Conservation (phyloP, 2,888 invertebrate species). For the Dione juno region DNA sequence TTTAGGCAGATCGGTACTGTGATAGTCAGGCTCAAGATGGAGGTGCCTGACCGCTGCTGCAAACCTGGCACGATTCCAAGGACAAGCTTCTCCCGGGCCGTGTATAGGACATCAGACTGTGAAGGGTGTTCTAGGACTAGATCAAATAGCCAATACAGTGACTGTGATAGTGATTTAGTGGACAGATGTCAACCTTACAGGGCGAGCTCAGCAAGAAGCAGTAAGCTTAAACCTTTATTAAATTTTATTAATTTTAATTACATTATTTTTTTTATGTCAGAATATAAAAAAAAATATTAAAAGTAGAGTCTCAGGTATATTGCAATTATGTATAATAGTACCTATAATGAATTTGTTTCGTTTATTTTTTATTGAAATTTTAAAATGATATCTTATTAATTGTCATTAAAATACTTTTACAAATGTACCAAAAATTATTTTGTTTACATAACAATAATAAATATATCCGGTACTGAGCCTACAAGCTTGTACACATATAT, state of each 20-base stretch:
- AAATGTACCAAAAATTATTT: slow-evolving; percentile 35
- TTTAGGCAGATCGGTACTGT: slow-evolving; percentile 70
- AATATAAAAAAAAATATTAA: slow-evolving; percentile 5
- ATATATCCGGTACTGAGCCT: slow-evolving; percentile 59
- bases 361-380: neutral
- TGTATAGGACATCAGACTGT: slow-evolving; percentile 65
- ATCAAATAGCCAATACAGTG: slow-evolving; percentile 74
- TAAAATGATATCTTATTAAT: neutral
- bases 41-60: slow-evolving; percentile 56
- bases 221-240: slow-evolving; percentile 62
- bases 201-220: slow-evolving; percentile 72
- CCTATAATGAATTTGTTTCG: neutral
- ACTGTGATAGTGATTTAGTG: slow-evolving; percentile 78
- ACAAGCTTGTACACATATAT: slow-evolving; percentile 50
- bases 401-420: slow-evolving; percentile 26
- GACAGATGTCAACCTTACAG: slow-evolving; percentile 68
- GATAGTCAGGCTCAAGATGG: slow-evolving; percentile 73
- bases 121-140: slow-evolving; percentile 76
- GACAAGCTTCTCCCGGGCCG: slow-evolving; percentile 51
- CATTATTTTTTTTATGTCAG: neutral
- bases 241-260: neutral
- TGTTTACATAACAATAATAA: slow-evolving; percentile 60
- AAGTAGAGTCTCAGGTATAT: neutral
- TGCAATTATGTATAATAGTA: neutral
- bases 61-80: slow-evolving; percentile 52